Evolutionary conservation across 2,797 vertebrate species (phyloP).

Genomic region (Hylomyscus alleni): DNA sequence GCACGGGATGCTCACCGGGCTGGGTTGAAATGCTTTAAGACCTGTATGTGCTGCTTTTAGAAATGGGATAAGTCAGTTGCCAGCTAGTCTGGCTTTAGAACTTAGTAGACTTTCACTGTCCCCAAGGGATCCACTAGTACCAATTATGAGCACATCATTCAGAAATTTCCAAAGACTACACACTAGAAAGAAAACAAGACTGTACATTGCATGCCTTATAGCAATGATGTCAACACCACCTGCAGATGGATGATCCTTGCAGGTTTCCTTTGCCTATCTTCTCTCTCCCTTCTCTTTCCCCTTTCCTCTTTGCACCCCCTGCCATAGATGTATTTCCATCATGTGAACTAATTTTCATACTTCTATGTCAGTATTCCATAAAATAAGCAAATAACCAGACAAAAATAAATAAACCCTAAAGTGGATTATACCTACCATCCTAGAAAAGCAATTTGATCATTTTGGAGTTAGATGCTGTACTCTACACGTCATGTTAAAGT

Average conservation of each 20-base stretch:
- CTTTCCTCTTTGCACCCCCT: too few relatives aligned
- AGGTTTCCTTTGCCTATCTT: neutral
- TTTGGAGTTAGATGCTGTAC: neutral
- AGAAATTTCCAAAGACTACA: slow-evolving; percentile 10
- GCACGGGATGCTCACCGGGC: neutral
- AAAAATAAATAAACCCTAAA: neutral
- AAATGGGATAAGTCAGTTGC: neutral
- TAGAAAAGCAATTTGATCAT: neutral
- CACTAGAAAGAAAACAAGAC: neutral
- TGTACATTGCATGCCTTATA: neutral
- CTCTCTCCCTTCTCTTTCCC: neutral
- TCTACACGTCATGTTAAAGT: neutral
- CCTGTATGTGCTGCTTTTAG: neutral
- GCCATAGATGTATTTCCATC: neutral
- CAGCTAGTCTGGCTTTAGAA: neutral
- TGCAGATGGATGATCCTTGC: neutral
- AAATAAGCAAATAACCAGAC: neutral
- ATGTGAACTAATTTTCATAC: neutral
- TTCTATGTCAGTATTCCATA: neutral
- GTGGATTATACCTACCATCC: neutral
- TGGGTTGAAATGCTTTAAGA: neutral
- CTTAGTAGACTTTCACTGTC: neutral
- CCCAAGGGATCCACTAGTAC: neutral
- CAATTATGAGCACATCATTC: neutral
- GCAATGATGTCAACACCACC: neutral